A percentile compares a stretch with the other conserved stretches of the same genome.
phyloP scores from a whole-genome alignment of 1,140 invertebrate species.

The Trichomalopsis sarcophagae region DNA sequence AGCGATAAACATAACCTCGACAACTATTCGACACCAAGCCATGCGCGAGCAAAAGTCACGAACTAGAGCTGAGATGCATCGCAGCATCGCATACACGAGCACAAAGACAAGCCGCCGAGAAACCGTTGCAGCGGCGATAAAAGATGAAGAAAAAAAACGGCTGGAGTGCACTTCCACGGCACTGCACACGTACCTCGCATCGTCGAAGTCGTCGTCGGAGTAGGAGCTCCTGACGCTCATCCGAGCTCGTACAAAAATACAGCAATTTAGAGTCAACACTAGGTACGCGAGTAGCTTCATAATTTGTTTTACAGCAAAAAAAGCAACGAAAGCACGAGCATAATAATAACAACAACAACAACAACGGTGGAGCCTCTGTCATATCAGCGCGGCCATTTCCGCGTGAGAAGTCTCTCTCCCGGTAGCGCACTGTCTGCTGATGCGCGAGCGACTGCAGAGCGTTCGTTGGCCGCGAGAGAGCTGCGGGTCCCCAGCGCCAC shows the following conservation, averaged over 20 bases:
- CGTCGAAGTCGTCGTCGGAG: constrained; percentile 52
- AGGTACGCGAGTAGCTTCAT: constrained; percentile 68
- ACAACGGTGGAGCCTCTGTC: constrained; percentile 53
- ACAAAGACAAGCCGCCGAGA: neutral
- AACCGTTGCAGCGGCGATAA: neutral
- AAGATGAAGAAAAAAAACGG: neutral
- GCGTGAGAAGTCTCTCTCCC: neutral
- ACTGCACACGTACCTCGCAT: constrained; percentile 54
- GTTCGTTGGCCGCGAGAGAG: neutral
- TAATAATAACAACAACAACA: constrained; percentile 61
- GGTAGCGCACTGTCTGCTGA: neutral
- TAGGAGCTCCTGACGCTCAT: constrained; percentile 51
- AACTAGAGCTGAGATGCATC: neutral
- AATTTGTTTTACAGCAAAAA: constrained; percentile 53
- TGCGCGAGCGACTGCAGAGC: neutral
- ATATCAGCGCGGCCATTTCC: constrained; percentile 65
- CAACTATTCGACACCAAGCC: too few relatives aligned
- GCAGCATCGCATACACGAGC: neutral
- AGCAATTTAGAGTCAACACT: constrained; percentile 61
- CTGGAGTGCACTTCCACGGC: neutral
- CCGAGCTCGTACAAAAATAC: constrained; percentile 63
- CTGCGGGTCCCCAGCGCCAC: constrained; percentile 18
- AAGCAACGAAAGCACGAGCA: constrained; percentile 11
- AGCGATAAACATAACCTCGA: constrained; percentile 53
- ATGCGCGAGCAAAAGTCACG: neutral